These are phyloP conservation scores for Lasioglossum leucozonium DNA, from an alignment of 2,888 invertebrate genomes.

Conservation along the genomic window DNA sequence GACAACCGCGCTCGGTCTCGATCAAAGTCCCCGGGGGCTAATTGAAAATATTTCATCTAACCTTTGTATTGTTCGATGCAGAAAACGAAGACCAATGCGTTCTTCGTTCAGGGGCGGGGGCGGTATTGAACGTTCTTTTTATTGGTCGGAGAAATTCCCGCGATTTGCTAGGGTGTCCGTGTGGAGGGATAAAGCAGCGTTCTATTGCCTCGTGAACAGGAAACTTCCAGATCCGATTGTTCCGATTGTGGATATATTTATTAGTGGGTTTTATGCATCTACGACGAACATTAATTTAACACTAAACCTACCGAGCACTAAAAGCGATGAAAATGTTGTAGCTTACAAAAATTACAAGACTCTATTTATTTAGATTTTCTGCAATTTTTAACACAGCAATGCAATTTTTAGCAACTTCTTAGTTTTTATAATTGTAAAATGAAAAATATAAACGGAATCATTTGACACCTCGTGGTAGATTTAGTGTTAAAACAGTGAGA, in stretches of 20 bases:
- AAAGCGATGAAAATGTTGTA: no score
- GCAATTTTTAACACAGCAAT: no score
- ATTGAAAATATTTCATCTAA: slow-evolving; percentile 33
- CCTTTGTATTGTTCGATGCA: not conserved
- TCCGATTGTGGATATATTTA: not conserved
- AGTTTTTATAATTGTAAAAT: no score
- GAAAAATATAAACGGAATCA: no score
- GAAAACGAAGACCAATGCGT: not conserved
- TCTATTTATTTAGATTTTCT: no score
- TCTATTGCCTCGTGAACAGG: not conserved
- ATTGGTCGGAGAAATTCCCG: not conserved
- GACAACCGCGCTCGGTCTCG: slow-evolving; percentile 25
- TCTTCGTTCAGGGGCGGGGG: not conserved
- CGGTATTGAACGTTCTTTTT: not conserved
- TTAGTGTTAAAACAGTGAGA: no score
- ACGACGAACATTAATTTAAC: no score
- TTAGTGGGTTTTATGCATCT: no score
- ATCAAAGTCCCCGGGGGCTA: slow-evolving; percentile 25
- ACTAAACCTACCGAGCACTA: no score
- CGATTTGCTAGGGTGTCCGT: not conserved
- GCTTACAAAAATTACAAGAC: no score
- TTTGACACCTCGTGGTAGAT: no score
- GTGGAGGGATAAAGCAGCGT: not conserved
- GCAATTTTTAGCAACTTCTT: no score
- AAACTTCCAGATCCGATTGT: not conserved